Conservation (phyloP, 2,888 invertebrate genomes). For the Gerris lacustris region DNA sequence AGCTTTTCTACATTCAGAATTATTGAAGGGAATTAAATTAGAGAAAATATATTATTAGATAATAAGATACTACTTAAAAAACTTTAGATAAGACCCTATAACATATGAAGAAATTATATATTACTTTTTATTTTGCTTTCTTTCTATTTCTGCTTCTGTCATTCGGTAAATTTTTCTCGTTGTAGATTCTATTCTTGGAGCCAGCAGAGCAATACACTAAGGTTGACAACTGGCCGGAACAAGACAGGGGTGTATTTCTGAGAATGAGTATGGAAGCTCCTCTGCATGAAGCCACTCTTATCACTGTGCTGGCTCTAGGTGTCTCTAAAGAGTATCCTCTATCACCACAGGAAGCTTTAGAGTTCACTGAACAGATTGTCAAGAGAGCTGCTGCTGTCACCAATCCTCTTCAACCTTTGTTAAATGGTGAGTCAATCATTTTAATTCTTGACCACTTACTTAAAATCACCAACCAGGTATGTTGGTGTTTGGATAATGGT, state of each 20-base stretch:
- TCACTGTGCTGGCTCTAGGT: slow-evolving; percentile 72
- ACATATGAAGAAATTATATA: too few relatives aligned
- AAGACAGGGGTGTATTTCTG: slow-evolving; percentile 64
- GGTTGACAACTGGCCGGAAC: slow-evolving; percentile 82
- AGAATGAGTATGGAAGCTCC: slow-evolving; percentile 80
- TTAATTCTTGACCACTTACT: neutral
- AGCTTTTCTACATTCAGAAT: too few relatives aligned
- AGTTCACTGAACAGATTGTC: slow-evolving; percentile 72
- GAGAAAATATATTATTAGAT: too few relatives aligned
- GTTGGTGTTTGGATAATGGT: too few relatives aligned
- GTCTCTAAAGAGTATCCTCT: slow-evolving; percentile 68
- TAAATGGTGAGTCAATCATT: slow-evolving; percentile 38
- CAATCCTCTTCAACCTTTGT: slow-evolving; percentile 52
- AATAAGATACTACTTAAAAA: too few relatives aligned
- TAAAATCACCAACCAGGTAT: too few relatives aligned
- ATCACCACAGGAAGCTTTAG: slow-evolving; percentile 68
- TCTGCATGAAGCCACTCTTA: slow-evolving; percentile 68
- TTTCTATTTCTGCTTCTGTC: too few relatives aligned
- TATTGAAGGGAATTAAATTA: too few relatives aligned
- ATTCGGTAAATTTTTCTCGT: too few relatives aligned
- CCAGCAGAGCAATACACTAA: slow-evolving; percentile 69
- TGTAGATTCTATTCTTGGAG: slow-evolving; percentile 63
- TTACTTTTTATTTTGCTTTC: too few relatives aligned
- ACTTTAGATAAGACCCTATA: too few relatives aligned
- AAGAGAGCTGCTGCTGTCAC: slow-evolving; percentile 67